Conservation (phyloP, 2,113 vertebrate genomes). For the Martes martes region DNA sequence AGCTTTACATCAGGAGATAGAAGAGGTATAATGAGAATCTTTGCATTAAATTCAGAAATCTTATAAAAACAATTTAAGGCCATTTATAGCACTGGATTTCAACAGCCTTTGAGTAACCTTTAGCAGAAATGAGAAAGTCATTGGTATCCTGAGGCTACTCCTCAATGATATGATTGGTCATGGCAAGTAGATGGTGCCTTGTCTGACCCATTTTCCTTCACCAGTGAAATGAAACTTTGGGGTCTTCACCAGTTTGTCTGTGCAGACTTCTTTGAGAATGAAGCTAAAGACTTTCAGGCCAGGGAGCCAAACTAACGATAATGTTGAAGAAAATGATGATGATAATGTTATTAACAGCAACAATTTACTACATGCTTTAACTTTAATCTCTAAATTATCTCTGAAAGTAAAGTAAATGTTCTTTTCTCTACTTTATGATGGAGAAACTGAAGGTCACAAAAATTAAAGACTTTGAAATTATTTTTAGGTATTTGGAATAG, state of each 20-base stretch:
- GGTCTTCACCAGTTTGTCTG: neutral
- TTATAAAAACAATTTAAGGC: neutral
- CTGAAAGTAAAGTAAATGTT: neutral
- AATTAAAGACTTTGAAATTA: neutral
- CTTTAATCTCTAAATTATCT: neutral
- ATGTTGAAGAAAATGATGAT: neutral
- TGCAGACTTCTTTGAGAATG: neutral
- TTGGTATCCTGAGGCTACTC: neutral
- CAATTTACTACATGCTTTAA: neutral
- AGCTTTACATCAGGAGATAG: neutral
- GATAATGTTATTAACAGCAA: neutral
- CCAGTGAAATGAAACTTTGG: neutral
- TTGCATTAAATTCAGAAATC: neutral
- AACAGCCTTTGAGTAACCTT: neutral
- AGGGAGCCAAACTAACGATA: neutral
- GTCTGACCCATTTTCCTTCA: slow-evolving; percentile 25
- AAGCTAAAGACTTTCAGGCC: neutral
- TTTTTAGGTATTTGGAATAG: slow-evolving; percentile 16
- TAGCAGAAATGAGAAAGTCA: neutral
- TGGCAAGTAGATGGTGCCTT: neutral
- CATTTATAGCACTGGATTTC: neutral
- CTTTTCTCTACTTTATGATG: neutral
- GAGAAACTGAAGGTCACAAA: neutral
- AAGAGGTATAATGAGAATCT: neutral
- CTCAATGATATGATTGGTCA: neutral